Evolutionary conservation across 2,797 vertebrate genomes (phyloP).

Genomic region (Jordanella pulchra): DNA sequence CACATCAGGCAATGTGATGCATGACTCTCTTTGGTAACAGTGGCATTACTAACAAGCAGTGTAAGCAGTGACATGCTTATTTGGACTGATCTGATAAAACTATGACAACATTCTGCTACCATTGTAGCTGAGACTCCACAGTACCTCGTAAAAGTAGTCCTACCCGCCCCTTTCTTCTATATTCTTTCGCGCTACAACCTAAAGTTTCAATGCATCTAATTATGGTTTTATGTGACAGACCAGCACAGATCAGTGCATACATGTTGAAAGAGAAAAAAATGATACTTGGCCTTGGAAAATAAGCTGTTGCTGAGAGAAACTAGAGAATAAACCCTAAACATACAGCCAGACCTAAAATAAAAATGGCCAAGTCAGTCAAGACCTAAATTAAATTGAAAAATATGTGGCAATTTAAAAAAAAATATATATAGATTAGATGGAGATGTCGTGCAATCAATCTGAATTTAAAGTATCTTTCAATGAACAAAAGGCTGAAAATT

Average conservation of each 20-base stretch:
- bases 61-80: constrained; percentile 60
- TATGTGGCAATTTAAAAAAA: background rate
- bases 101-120: constrained; percentile 3
- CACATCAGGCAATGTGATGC: constrained; percentile 44
- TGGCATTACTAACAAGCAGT: constrained; percentile 49
- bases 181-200: background rate
- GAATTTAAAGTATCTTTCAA: background rate
- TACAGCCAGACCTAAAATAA: background rate
- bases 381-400: background rate
- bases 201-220: background rate
- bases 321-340: background rate
- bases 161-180: background rate
- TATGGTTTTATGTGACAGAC: background rate
- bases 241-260: background rate
- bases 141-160: background rate
- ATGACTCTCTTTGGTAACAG: constrained; percentile 40
- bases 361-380: background rate
- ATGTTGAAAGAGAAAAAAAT: background rate
- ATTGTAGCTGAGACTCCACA: constrained; percentile 1
- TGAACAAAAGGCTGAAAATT: background rate
- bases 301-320: background rate
- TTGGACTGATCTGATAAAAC: constrained; percentile 56
- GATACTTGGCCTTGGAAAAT: too few species aligned
- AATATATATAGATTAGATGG: background rate
- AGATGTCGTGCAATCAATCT: background rate